Conservation (phyloP, 2,888 invertebrate species). For the Tenthredo notha region DNA sequence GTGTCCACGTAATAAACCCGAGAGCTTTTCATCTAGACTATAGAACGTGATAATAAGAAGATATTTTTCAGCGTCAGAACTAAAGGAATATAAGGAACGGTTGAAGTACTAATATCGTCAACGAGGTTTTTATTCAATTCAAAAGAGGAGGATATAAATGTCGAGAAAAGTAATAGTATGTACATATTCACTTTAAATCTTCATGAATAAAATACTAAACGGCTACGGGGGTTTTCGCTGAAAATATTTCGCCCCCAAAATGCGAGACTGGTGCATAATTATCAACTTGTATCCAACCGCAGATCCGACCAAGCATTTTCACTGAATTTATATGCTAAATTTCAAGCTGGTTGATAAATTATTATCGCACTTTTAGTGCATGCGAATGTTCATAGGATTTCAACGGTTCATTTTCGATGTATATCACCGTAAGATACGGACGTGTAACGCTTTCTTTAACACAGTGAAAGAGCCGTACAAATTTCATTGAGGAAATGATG, state of each 20-base stretch:
- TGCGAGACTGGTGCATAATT: not conserved
- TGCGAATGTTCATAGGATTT: not conserved
- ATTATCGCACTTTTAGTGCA: not conserved
- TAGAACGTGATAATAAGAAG: not conserved
- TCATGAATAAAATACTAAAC: slow-evolving; percentile 22
- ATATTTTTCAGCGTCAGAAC: not conserved
- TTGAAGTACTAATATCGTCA: not conserved
- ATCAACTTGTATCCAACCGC: not conserved
- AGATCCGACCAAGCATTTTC: not conserved
- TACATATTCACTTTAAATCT: not conserved
- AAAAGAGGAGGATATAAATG: not conserved
- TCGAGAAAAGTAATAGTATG: not conserved
- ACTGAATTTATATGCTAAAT: not conserved
- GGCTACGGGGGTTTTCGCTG: not conserved
- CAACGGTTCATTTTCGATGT: not conserved
- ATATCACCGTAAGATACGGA: not conserved
- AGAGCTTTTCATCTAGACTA: slow-evolving; percentile 22
- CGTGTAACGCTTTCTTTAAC: not conserved
- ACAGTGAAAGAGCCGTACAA: not conserved
- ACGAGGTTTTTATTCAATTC: not conserved
- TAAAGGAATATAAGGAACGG: not conserved
- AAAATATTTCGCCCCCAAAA: slow-evolving; percentile 13
- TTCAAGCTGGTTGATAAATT: not conserved
- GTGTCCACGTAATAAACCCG: slow-evolving; percentile 32
- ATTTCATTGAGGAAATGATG: not conserved